Base-by-base conservation (phyloP, 64 coral and sea anemone species). In the Acropora tenuis region DNA sequence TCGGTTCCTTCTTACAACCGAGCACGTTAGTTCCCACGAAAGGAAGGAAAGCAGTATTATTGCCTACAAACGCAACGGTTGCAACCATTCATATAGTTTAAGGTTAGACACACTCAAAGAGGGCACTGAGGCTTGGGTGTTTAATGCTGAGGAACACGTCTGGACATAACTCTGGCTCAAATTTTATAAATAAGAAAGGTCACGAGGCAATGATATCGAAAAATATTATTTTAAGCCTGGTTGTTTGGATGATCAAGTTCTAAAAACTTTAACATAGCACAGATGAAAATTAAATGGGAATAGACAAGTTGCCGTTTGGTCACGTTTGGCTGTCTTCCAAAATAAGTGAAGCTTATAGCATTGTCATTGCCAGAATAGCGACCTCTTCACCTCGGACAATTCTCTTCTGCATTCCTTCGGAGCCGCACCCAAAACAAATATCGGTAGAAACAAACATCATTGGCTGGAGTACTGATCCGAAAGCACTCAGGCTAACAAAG, bases 401-500 rank as follows among this genome's bases (percentile, higher is more conserved):
- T 85, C 65, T 85, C 50, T 85, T 1, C 63, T 13, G 63, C 82
- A 72, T 85, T 85, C 82, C 82, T 71, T 12, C 16, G 65, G 2
- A 45, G 45, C 82, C 82, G 45, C 82, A 85, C 82, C 82, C 82
- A 71, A 85, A 85, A 71, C 82, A 85, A 85, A 85, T 45, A 44
- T 9, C 65, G 50, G 2, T 2, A 4, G 43, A 12, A 17, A 9
- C 15, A 47, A 78, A 78, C 7, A 48, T 47, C 49, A 85, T 72
- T 85, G 82, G 82, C 40, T 84, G 15, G 7, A 15, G 58, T 3
- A 47, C 16, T 49, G 44, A 72, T 67, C 80, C 80, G 41, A 47
- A 47, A 7, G 41, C 9, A 7, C 41, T 69, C 46, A 16, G 82
- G 42, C 69, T 49, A 48, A 83, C 42, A 83, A 85, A 85, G 82